Evolutionary conservation across 2,888 invertebrate genomes (phyloP).

Genomic region (Diloba caeruleocephala): DNA sequence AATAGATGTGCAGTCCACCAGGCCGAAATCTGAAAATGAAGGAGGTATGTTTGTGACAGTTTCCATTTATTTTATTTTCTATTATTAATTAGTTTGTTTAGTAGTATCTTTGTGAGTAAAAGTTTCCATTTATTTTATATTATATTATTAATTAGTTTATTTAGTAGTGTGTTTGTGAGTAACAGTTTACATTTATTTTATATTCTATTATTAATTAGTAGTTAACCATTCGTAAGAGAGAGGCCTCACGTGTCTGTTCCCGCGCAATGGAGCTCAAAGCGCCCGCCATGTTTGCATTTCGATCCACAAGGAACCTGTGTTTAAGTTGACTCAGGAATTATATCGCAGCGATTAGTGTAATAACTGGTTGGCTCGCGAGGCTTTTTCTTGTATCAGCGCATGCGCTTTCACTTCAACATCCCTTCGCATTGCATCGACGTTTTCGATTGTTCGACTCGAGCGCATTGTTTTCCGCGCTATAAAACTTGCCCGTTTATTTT

Average conservation of each 20-base stretch:
- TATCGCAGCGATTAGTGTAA: slow-evolving; percentile 89
- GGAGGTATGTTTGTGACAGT: too few species aligned
- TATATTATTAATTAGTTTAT: too few species aligned
- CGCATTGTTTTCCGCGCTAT: slow-evolving; percentile 82
- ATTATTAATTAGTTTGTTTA: too few species aligned
- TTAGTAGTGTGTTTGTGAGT: too few species aligned
- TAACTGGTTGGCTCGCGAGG: slow-evolving; percentile 85
- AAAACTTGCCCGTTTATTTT: slow-evolving; percentile 76
- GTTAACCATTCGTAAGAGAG: slow-evolving; percentile 35
- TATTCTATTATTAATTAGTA: background rate
- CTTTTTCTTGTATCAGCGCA: slow-evolving; percentile 83
- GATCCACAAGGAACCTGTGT: slow-evolving; percentile 88
- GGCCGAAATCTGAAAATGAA: too few species aligned
- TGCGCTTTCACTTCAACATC: slow-evolving; percentile 80
- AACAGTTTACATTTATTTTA: too few species aligned
- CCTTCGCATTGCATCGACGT: slow-evolving; percentile 71
- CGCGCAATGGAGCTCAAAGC: slow-evolving; percentile 83
- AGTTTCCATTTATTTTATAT: too few species aligned
- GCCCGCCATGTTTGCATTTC: slow-evolving; percentile 89
- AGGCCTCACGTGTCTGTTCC: slow-evolving; percentile 70
- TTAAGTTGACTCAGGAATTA: slow-evolving; percentile 89
- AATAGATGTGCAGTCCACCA: too few species aligned
- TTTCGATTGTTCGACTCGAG: slow-evolving; percentile 80
- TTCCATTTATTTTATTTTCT: too few species aligned
- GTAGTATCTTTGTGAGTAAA: too few species aligned